Evolutionary conservation across 2,888 invertebrate species (phyloP), one percentile per base, ranked within the genome.

Genomic region (Phlogophora meticulosa): DNA sequence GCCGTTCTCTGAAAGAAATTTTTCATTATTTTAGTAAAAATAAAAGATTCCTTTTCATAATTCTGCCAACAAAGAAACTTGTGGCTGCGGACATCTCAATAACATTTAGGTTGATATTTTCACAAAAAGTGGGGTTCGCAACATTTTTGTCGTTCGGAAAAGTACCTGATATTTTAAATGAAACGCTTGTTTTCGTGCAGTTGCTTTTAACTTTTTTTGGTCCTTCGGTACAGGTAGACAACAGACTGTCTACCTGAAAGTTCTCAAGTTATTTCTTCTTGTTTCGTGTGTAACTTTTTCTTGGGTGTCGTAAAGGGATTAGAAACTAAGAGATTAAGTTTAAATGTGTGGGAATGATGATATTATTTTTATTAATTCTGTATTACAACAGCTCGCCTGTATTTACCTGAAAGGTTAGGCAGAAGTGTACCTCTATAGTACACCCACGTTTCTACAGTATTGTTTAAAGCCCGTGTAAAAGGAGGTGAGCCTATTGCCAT

Each of bases 21-120:
- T 76, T 80, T 80, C 82, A 80, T 82, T 82, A 80, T 80, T 80
- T 80, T 82, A 81, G 80, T 76, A 74, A 68, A 80, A 74, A 80
- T 80, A 80, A 81, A 76, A 74, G 71, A 76, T 68, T 68, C 74
- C 68, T 58, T n/a, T 71, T 79, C 76, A 76, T 79, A 74, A 74
- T 71, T 76, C 74, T 66, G 59, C 55, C 67, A 76, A 80, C 80
- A 80, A 80, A 79, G 80, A 76, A 64, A 51, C 67, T 71, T 64
- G 48, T 36, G 49, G 67, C 62, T 20, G 65, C 60, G 55, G 71
- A 64, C 72, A 69, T 76, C 80, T 80, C 80, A 80, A 82, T 80
- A 80, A 66, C 74, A 66, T 80, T 82, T 70, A 63, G 57, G 65
- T 62, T 76, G 66, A 11, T 76, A 72, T 67, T 63, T 76, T 62